Conservation (phyloP, 2,797 vertebrate genomes). For the Alosa sapidissima region DNA sequence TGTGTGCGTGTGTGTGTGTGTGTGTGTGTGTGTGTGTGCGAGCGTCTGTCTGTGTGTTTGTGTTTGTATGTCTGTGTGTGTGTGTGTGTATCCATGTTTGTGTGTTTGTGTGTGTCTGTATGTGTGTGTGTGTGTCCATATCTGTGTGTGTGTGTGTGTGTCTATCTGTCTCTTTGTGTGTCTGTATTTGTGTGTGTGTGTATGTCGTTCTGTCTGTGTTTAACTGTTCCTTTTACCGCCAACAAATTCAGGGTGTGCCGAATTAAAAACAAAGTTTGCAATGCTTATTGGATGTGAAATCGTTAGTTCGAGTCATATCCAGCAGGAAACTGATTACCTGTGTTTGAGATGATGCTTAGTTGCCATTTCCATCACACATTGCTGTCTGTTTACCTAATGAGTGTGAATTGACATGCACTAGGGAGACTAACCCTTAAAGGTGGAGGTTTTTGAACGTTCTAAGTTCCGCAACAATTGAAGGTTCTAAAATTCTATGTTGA, state of each 20-base stretch:
- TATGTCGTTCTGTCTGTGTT: neutral
- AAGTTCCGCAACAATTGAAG: too few relatives aligned
- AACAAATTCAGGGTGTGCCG: neutral
- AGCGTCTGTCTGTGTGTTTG: neutral
- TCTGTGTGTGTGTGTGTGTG: too few relatives aligned
- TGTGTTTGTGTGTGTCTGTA: neutral
- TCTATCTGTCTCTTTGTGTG: too few relatives aligned
- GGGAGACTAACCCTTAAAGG: too few relatives aligned
- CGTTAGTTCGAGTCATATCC: neutral
- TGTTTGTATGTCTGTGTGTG: neutral
- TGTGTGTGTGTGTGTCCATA: too few relatives aligned
- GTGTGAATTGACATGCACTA: neutral
- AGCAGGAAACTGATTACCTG: neutral
- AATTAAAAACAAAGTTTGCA: neutral
- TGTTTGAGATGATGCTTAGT: neutral
- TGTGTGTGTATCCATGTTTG: neutral
- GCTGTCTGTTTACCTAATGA: neutral
- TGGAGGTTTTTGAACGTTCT: too few relatives aligned
- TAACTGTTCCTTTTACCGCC: neutral
- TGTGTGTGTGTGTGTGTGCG: neutral
- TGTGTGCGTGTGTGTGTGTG: neutral
- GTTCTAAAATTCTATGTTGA: too few relatives aligned
- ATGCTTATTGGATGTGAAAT: neutral
- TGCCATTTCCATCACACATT: neutral
- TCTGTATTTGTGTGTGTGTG: neutral